Conservation (phyloP, 2,797 vertebrate species). For the Schizopygopsis malacanthus region DNA sequence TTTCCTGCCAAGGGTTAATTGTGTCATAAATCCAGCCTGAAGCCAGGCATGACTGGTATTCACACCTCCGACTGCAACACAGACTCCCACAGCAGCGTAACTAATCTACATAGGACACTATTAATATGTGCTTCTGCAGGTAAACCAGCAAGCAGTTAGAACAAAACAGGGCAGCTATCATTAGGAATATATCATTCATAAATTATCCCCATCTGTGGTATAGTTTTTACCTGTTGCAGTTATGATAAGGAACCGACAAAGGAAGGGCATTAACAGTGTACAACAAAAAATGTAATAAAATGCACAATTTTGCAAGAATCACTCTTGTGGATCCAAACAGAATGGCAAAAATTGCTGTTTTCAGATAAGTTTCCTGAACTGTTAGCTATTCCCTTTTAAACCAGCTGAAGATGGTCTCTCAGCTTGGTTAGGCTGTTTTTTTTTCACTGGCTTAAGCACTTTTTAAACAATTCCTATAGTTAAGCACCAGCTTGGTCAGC, state of each 20-base stretch:
- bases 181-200: neutral
- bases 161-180: neutral
- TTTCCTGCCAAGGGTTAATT: constrained; percentile 73
- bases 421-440: neutral
- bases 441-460: neutral
- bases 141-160: neutral
- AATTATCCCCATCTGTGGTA: neutral
- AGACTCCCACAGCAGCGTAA: constrained; percentile 19
- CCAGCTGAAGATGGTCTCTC: neutral
- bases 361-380: neutral
- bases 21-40: constrained; percentile 79
- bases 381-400: neutral
- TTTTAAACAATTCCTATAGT: neutral
- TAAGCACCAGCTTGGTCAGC: neutral
- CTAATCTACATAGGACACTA: constrained; percentile 58
- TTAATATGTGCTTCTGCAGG: constrained; percentile 55
- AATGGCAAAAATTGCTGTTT: neutral
- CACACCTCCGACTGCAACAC: constrained; percentile 68
- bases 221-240: neutral
- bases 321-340: neutral
- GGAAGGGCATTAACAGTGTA: neutral
- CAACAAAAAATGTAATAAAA: neutral
- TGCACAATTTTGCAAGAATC: neutral
- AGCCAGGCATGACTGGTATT: constrained; percentile 78
- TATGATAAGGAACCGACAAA: neutral